Conservation (phyloP, 2,888 invertebrate genomes). For the Abrostola triplasia region DNA sequence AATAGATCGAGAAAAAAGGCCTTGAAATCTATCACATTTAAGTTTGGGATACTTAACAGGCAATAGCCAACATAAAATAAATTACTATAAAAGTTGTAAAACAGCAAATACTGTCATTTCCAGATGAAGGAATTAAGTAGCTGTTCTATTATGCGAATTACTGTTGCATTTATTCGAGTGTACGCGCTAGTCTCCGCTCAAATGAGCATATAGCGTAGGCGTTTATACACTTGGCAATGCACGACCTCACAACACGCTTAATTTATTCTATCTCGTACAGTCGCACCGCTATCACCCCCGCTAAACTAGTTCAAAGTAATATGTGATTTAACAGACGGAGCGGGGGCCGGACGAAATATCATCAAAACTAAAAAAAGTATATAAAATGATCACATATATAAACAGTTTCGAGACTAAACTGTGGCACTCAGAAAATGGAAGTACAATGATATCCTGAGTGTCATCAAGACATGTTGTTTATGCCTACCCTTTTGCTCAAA, state of each 20-base stretch:
- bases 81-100: slow-evolving; percentile 64
- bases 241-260: slow-evolving; percentile 78
- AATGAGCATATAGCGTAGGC: slow-evolving; percentile 85
- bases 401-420: slow-evolving; percentile 76
- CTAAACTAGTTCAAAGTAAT: slow-evolving; percentile 65
- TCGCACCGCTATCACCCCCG: slow-evolving; percentile 75
- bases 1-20: slow-evolving; percentile 78
- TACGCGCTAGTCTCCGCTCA: slow-evolving; percentile 81
- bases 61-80: slow-evolving; percentile 84
- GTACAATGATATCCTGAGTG: slow-evolving; percentile 67
- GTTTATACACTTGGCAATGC: slow-evolving; percentile 77
- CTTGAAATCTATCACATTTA: slow-evolving; percentile 84
- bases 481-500: slow-evolving; percentile 77
- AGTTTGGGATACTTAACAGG: slow-evolving; percentile 79
- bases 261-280: slow-evolving; percentile 80
- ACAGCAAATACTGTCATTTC: slow-evolving; percentile 76
- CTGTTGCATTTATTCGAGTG: slow-evolving; percentile 81
- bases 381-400: slow-evolving; percentile 79
- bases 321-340: slow-evolving; percentile 56
- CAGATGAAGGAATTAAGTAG: slow-evolving; percentile 77
- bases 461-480: slow-evolving; percentile 84
- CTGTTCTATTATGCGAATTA: slow-evolving; percentile 79
- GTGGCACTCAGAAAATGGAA: slow-evolving; percentile 84
- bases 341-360: slow-evolving; percentile 53
- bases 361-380: slow-evolving; percentile 64